These are phyloP conservation scores for Morphnarchus princeps DNA, from an alignment of 2,113 vertebrate species.

Conservation along the genomic window DNA sequence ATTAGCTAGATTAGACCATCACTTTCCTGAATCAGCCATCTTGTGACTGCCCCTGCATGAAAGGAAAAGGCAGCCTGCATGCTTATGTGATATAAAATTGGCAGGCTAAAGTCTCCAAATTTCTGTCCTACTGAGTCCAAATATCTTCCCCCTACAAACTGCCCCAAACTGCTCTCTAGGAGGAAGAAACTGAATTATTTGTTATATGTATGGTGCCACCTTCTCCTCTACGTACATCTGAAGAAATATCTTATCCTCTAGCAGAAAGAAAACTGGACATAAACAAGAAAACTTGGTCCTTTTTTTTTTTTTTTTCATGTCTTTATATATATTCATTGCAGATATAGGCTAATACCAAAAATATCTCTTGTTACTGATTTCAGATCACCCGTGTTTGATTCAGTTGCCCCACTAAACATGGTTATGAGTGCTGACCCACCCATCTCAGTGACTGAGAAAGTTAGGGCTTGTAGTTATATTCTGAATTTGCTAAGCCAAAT, in stretches of 20 bases:
- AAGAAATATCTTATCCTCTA: not conserved
- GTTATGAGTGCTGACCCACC: not conserved
- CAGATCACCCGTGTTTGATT: not conserved
- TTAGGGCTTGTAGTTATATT: not conserved
- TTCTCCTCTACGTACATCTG: not conserved
- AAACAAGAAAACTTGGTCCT: not conserved
- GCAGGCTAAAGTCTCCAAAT: not conserved
- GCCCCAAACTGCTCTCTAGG: not conserved
- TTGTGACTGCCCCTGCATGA: not conserved
- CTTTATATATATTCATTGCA: not conserved
- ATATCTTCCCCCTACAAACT: not conserved
- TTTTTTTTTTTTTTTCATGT: not conserved
- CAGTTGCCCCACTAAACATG: not conserved
- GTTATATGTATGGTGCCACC: not conserved
- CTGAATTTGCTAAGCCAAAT: not conserved
- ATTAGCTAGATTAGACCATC: not conserved
- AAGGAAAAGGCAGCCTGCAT: not conserved
- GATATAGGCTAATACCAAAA: not conserved
- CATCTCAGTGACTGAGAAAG: not conserved
- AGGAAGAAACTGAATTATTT: not conserved
- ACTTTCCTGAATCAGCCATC: not conserved
- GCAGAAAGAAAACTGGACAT: not conserved
- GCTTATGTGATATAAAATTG: not conserved
- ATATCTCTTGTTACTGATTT: not conserved
- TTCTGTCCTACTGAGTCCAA: not conserved